These are phyloP conservation scores for Erythrocercus mccallii DNA, from an alignment of 2,113 vertebrate species.

Conservation along the genomic window DNA sequence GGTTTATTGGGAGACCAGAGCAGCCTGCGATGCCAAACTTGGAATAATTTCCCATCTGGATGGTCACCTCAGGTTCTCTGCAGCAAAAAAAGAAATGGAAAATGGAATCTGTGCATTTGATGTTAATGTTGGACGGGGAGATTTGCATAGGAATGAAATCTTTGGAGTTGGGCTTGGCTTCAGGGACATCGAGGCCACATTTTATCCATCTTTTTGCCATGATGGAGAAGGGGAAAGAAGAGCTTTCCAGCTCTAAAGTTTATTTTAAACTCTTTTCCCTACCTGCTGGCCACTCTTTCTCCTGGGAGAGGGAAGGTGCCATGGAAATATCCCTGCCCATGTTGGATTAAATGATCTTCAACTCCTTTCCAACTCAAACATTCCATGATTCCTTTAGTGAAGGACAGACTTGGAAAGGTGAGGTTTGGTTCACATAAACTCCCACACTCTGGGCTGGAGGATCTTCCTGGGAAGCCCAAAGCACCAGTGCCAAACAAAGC, in stretches of 20 bases:
- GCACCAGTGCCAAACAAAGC: neutral
- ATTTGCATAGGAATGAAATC: neutral
- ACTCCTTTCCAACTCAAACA: neutral
- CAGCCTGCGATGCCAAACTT: neutral
- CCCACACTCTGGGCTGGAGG: neutral
- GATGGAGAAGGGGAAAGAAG: neutral
- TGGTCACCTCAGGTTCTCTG: neutral
- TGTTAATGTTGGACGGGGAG: neutral
- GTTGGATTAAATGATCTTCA: neutral
- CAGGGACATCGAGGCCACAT: neutral
- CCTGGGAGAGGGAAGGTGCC: neutral
- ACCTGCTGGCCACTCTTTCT: neutral
- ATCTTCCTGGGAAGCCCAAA: neutral
- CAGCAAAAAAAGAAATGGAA: neutral
- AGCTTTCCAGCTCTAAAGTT: neutral
- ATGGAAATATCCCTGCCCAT: neutral
- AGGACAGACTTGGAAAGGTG: neutral
- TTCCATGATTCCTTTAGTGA: neutral
- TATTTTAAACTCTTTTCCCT: neutral
- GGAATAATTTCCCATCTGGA: conserved; percentile 11
- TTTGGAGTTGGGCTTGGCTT: neutral
- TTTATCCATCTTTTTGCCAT: neutral
- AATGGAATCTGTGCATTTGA: neutral
- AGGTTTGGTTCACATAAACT: neutral
- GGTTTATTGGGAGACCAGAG: neutral